Evolutionary conservation across 2,797 vertebrate species (phyloP).

Genomic region (Enteromius treurensis): DNA sequence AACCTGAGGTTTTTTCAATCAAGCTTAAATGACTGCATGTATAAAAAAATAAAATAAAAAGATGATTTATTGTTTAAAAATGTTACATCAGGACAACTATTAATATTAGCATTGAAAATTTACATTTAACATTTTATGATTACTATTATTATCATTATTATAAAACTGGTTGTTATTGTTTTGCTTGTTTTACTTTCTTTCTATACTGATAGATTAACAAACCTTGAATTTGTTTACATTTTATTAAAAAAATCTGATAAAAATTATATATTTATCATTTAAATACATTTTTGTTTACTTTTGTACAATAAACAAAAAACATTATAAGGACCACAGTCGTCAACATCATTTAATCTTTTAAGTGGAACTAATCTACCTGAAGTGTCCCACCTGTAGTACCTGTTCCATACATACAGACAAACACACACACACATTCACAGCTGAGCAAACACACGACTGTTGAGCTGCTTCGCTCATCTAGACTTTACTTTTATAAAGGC

Average conservation of each 20-base stretch:
- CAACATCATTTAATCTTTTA: constrained; percentile 28
- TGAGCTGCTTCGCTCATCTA: constrained; percentile 20
- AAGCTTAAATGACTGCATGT: neutral
- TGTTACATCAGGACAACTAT: neutral
- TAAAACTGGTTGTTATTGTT: neutral
- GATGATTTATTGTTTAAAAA: neutral
- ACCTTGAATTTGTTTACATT: neutral
- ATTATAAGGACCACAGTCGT: constrained; percentile 52
- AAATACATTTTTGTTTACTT: constrained; percentile 46
- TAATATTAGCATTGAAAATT: neutral
- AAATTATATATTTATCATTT: neutral
- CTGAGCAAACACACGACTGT: constrained; percentile 72
- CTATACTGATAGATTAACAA: neutral
- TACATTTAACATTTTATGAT: neutral
- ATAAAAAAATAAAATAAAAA: too few species aligned
- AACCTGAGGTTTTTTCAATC: neutral
- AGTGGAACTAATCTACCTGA: constrained; percentile 35
- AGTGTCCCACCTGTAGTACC: constrained; percentile 17
- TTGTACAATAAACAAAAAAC: constrained; percentile 67
- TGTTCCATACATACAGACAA: constrained; percentile 6
- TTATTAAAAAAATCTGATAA: too few species aligned
- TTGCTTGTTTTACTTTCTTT: neutral
- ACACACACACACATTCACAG: constrained; percentile 68
- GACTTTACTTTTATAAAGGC: constrained; percentile 60
- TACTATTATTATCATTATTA: neutral